Evolutionary conservation across 2,113 vertebrate species (phyloP), one percentile per base, ranked within the genome.

Genomic region (Cynopterus brachyotis): DNA sequence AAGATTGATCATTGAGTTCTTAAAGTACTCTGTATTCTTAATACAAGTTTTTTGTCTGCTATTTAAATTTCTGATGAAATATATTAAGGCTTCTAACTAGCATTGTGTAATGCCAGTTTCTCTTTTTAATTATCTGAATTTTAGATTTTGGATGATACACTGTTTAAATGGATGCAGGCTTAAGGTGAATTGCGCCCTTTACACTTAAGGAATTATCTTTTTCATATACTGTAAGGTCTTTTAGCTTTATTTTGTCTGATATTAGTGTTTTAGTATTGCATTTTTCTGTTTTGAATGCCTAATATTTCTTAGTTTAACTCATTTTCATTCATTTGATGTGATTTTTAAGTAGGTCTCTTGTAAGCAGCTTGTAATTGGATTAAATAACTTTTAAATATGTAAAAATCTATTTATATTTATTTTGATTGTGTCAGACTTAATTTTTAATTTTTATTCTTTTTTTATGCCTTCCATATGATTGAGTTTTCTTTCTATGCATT

Each of bases 401-500:
- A 37, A 87, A 86, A 93, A 59, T 28, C 20, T 4, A 62, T 4
- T 80, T 83, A 62, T 26, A 11, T 93, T 86, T 79, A 30, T 85
- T 66, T 40, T 84, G 20, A 62, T 89, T 94, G 19, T 60, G 3
- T 88, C 59, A 3, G 6, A 35, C n/a, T 94, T 72, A 40, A 64
- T 64, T 78, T 80, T 26, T 6, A 55, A 0, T 0, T 47, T 37
- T 62, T 64, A 62, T 30, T 64, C 17, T 55, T 5, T 22, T 67
- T 96, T 89, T 59, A 35, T 80, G 15, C 16, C 53, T 87, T 62
- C 1, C 37, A 9, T 66, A 35, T 89, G 32, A 59, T 30, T 59
- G 32, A 24, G 9, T 95, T 94, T 91, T 96, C 22, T 40, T 92
- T 82, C 53, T 20, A 60, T 85, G 24, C 17, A 57, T 85, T 91